Evolutionary conservation across 23 tunicate genomes (phyloP).

Genomic region (Pegea sp.): DNA sequence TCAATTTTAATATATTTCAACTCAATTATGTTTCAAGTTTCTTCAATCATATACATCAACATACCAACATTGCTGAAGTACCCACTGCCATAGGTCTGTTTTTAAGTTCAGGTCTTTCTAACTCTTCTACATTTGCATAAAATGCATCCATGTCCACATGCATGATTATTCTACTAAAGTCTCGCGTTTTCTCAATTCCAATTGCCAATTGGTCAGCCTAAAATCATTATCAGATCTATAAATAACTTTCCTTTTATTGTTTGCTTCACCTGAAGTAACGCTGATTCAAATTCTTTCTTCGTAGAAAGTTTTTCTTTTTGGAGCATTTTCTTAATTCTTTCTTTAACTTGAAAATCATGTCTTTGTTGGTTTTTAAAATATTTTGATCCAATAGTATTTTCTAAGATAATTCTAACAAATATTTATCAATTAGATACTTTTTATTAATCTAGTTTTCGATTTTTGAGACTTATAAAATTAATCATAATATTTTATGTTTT

Average conservation of each 20-base stretch:
- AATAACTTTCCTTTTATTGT: not conserved
- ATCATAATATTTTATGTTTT: too few relatives aligned
- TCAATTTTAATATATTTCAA: not conserved
- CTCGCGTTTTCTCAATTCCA: constrained; percentile 26
- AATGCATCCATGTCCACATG: constrained; percentile 99
- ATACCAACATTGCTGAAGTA: constrained; percentile 64
- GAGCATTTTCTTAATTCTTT: constrained; percentile 37
- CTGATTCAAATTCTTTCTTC: constrained; percentile 15
- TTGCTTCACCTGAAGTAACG: constrained; percentile 14
- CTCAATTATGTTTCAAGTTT: not conserved
- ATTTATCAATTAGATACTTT: not conserved
- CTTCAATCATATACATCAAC: not conserved
- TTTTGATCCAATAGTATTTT: constrained; percentile 70
- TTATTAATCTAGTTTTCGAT: too few relatives aligned
- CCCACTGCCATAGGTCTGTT: constrained; percentile 94
- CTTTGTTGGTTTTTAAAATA: constrained; percentile 74
- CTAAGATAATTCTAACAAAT: constrained; percentile 50
- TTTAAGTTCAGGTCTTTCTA: constrained; percentile 66
- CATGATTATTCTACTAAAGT: constrained; percentile 40
- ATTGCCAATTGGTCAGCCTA: constrained; percentile 44
- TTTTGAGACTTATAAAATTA: too few relatives aligned
- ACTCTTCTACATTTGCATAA: constrained; percentile 92
- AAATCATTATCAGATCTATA: too few relatives aligned
- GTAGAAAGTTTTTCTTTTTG: constrained; percentile 11
- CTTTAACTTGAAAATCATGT: constrained; percentile 40